Base-by-base conservation (phyloP, 2,888 invertebrate species). In the Agrotis ipsilon region DNA sequence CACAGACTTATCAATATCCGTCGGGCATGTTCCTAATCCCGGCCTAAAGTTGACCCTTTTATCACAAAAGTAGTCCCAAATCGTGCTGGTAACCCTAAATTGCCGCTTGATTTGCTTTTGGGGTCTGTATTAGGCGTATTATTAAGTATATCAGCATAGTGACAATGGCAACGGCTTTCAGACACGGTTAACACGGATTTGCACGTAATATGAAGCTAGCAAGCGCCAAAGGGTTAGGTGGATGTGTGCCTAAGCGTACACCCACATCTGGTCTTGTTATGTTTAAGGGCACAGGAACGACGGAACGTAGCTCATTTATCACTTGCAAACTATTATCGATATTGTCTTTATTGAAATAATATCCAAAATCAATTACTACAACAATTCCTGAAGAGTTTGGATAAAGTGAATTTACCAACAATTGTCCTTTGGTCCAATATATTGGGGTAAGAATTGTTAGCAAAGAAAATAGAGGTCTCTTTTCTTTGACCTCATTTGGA, bases 91-190 rank as follows among this genome's bases (percentile, higher is more conserved):
- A 39, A 65, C 64, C 49, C 27, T 46, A 32, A 49, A 66, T 78
- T 66, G 14, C 21, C 52, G 67, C 59, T 43, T 66, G 63, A 71
- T 75, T 78, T 75, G 18, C 5, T 64, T 49, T 32, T 0, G 2
- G 21, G 52, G 51, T 21, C 32, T 59, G 66, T 49, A 52, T 57
- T 19, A 48, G 45, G 45, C 16, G 13, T 43, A 51, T 24, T n/a
- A 14, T 21, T 46, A 43, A 13, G 27, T 48, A 48, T 77, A 48
- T 21, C 32, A 49, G 45, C 45, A 24, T n/a, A 49, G 45, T 46
- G 54, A 60, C 27, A 72, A 64, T 59, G 45, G 67, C 59, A 16
- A 16, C n/a, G 24, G 24, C 27, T 3, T 72, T 68, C 2, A 24
- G 19, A 27, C 14, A 51, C 1, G 16, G 46, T 51, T 58, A 24